Conservation (phyloP, 2,113 vertebrate species). For the Burhinus bistriatus region DNA sequence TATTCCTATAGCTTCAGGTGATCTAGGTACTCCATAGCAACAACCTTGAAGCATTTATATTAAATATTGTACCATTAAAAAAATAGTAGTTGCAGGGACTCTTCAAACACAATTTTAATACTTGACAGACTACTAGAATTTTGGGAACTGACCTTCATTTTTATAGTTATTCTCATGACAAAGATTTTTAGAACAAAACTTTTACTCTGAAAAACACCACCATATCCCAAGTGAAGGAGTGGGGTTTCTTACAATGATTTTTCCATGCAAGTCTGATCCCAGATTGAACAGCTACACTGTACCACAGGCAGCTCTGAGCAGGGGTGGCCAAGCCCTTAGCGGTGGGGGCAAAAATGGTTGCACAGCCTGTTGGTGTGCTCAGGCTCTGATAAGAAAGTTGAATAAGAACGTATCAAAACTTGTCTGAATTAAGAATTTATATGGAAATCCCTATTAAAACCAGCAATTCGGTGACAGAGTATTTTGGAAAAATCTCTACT, state of each 20-base stretch:
- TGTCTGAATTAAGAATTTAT: not conserved
- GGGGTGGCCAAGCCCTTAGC: not conserved
- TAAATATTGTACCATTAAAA: constrained; percentile 18
- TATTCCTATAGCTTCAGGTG: constrained; percentile 40
- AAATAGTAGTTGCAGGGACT: not conserved
- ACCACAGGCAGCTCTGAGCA: not conserved
- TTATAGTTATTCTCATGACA: not conserved
- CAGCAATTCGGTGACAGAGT: not conserved
- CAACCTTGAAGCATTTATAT: not conserved
- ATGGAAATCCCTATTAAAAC: not conserved
- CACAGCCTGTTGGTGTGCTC: not conserved
- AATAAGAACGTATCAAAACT: not conserved
- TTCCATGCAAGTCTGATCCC: not conserved
- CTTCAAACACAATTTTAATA: constrained; percentile 3
- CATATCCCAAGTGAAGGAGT: not conserved
- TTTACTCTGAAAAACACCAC: not conserved
- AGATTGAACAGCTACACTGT: rapidly evolving
- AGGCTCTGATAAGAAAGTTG: not conserved
- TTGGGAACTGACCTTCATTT: not conserved
- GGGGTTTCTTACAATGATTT: not conserved
- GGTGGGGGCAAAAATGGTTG: not conserved
- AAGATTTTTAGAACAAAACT: not conserved
- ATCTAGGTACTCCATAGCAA: not conserved
- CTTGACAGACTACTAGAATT: not conserved
- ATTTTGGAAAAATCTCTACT: not conserved